Percentiles rank a stretch among this genome's conserved stretches.
phyloP scores from a whole-genome alignment of 2,888 invertebrate species.

The Glaucopsyche alexis region DNA sequence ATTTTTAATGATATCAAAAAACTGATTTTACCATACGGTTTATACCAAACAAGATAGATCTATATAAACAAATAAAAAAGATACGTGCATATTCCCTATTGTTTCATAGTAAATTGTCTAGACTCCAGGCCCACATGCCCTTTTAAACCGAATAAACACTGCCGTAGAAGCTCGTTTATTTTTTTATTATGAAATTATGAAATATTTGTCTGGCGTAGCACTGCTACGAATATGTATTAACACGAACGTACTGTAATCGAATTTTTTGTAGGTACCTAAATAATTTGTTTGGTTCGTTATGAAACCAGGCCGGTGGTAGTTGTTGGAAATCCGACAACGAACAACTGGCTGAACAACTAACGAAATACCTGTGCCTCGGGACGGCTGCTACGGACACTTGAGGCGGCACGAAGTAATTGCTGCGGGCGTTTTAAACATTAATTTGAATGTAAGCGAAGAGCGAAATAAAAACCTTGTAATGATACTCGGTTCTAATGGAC shows the following conservation, averaged over 20 bases:
- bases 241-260: too few relatives aligned
- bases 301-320: too few relatives aligned
- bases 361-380: background rate
- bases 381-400: constrained; percentile 35
- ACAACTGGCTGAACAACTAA: background rate
- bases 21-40: too few relatives aligned
- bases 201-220: background rate
- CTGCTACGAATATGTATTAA: background rate
- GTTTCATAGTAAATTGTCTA: too few relatives aligned
- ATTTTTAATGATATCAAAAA: too few relatives aligned
- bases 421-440: constrained; percentile 36
- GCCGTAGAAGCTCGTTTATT: background rate
- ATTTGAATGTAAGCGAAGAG: constrained; percentile 30
- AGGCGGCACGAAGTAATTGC: constrained; percentile 53
- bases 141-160: too few relatives aligned
- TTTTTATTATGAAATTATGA: background rate
- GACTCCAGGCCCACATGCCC: too few relatives aligned
- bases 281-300: too few relatives aligned
- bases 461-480: constrained; percentile 34
- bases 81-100: too few relatives aligned
- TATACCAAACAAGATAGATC: too few relatives aligned
- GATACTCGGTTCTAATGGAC: constrained; percentile 34
- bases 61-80: too few relatives aligned
- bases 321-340: background rate
- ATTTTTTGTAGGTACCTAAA: too few relatives aligned